These are phyloP conservation scores for Psammodynastes pulverulentus DNA, from an alignment of 2,113 vertebrate species.

Conservation along the genomic window DNA sequence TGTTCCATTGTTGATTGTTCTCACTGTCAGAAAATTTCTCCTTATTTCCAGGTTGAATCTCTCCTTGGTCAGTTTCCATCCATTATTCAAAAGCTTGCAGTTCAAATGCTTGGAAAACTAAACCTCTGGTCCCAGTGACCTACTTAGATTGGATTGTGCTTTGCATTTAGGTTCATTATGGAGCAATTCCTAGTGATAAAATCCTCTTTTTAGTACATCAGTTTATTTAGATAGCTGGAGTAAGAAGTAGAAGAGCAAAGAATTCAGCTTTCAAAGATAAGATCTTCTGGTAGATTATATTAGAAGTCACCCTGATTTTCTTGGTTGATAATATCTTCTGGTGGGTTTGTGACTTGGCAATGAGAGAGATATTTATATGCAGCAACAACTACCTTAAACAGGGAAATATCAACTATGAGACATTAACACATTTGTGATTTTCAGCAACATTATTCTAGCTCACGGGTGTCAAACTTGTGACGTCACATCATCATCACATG, in stretches of 20 bases:
- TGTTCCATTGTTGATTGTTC: too few relatives aligned
- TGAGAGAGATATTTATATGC: background rate
- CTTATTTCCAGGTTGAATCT: too few relatives aligned
- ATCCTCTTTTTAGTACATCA: background rate
- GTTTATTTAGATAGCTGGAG: background rate
- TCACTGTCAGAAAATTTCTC: too few relatives aligned
- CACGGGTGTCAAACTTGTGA: too few relatives aligned
- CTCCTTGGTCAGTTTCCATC: too few relatives aligned
- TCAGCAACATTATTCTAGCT: background rate
- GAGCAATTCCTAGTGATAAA: background rate
- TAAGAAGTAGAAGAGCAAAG: background rate
- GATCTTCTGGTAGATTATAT: too few relatives aligned
- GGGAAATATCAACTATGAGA: background rate
- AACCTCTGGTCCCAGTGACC: background rate
- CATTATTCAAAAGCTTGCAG: too few relatives aligned
- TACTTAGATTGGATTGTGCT: background rate
- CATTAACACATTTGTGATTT: background rate
- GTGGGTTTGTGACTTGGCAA: background rate
- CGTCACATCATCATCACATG: rapidly evolving
- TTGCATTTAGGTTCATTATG: background rate
- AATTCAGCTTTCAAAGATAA: background rate
- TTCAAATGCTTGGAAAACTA: background rate
- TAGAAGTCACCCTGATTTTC: background rate
- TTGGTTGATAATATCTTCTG: background rate
- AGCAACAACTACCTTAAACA: background rate